A percentile compares a stretch with the other conserved stretches of the same genome.
These are phyloP conservation scores for Petrocephalus sullivani DNA, from an alignment of 2,797 vertebrate species.

Conservation along the genomic window DNA sequence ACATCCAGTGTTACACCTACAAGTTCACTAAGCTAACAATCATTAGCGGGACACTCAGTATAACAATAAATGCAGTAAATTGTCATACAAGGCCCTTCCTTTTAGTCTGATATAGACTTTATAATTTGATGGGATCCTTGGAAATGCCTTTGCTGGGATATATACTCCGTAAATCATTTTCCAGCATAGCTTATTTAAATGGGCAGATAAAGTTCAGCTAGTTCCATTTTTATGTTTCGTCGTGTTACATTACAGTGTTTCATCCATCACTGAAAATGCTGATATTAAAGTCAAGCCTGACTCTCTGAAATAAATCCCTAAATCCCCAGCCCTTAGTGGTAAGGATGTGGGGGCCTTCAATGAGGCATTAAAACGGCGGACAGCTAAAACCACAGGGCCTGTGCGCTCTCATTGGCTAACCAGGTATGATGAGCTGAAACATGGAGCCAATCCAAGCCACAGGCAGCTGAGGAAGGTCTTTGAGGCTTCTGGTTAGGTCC, in stretches of 20 bases:
- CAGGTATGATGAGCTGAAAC: background rate
- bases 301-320: background rate
- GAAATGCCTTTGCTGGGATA: background rate
- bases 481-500: background rate
- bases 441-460: background rate
- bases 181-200: background rate
- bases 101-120: background rate
- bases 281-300: background rate
- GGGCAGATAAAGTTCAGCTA: background rate
- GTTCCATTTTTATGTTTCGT: background rate
- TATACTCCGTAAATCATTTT: background rate
- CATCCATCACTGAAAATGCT: background rate
- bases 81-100: background rate
- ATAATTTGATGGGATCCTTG: background rate
- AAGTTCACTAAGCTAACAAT: background rate
- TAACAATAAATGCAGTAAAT: background rate
- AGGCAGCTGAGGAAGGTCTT: background rate
- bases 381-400: background rate
- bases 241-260: background rate
- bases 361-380: background rate
- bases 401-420: background rate
- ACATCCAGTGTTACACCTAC: background rate
- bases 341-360: background rate
- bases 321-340: background rate
- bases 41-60: background rate